phyloP scores from a whole-genome alignment of 2,888 invertebrate genomes.

The Alsophila aescularia region DNA sequence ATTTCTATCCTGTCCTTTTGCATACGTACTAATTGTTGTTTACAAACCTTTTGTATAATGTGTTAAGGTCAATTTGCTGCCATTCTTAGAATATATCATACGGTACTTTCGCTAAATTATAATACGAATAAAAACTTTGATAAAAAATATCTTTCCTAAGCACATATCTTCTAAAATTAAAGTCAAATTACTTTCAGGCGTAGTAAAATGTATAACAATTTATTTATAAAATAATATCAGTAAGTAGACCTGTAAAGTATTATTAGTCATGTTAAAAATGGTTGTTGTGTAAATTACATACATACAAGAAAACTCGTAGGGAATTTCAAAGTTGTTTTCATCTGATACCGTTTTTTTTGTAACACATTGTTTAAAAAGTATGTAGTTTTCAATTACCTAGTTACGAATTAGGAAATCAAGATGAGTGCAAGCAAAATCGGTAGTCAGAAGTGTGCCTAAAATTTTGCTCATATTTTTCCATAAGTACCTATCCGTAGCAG shows the following conservation, averaged over 20 bases:
- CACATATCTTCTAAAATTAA: constrained; percentile 74
- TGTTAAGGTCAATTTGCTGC: constrained; percentile 32
- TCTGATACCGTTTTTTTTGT: background rate
- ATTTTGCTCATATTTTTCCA: constrained; percentile 34
- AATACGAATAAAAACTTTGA: constrained; percentile 37
- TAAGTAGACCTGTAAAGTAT: constrained; percentile 65
- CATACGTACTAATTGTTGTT: constrained; percentile 30
- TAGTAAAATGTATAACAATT: constrained; percentile 47
- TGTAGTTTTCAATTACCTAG: constrained; percentile 5
- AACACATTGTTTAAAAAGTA: background rate
- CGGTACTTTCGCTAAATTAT: constrained; percentile 30
- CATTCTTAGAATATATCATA: constrained; percentile 18
- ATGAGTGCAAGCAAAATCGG: constrained; percentile 10
- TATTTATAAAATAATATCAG: constrained; percentile 45
- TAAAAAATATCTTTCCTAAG: constrained; percentile 66
- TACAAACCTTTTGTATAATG: constrained; percentile 31
- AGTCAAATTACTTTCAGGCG: constrained; percentile 62
- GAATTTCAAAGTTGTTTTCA: background rate
- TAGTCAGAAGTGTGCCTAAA: constrained; percentile 26
- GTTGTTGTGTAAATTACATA: constrained; percentile 44
- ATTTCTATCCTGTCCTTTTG: constrained; percentile 42
- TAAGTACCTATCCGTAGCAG: constrained; percentile 16
- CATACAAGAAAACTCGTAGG: constrained; percentile 17
- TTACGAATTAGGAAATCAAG: background rate
- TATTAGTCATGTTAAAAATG: constrained; percentile 64